Evolutionary conservation across 2,888 invertebrate genomes (phyloP), one percentile per base, ranked within the genome.

Genomic region (Phrixothrix hirtus): DNA sequence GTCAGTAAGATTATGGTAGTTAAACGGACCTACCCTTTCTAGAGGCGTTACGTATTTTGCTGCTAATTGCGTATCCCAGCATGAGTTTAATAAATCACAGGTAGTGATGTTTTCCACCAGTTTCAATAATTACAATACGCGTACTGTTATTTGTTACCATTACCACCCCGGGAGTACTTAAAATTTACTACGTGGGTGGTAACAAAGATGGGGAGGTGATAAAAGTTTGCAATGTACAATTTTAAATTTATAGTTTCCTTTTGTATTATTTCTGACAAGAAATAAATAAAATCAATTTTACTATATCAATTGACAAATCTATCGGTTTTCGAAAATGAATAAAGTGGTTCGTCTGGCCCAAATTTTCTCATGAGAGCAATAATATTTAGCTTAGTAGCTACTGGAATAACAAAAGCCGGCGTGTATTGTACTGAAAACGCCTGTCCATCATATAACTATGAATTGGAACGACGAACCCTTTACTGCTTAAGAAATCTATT

Each of bases 181-280:
- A 53, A 51, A 57, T 54, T 36, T 44, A 55, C 60, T 41, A 59
- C 57, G 60, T 59, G 60, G 60, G 60, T 61, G 60, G 58, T 54
- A 34, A 10, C 16, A 3, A 29, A 30, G 41, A 41, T 31, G 6
- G 4, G 13, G 15, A 13, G 10, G 6, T 4, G 41, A 41, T 41
- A 41, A 41, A 30, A 5, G 14, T 12, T 25, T 13, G 31, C 29
- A 37, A 27, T 21, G 3, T 21, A 21, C 21, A n/a, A n/a, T n/a
- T n/a, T n/a, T n/a, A n/a, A n/a, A n/a, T n/a, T n/a, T n/a, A n/a
- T n/a, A n/a, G n/a, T n/a, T n/a, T n/a, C n/a, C n/a, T n/a, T n/a
- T n/a, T n/a, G n/a, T n/a, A n/a, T n/a, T n/a, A n/a, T n/a, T n/a
- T n/a, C n/a, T n/a, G n/a, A n/a, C n/a, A n/a, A n/a, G n/a, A n/a